Percentiles rank a stretch among this genome's conserved stretches.
Conservation (phyloP, 2,113 vertebrate species). For the Excalfactoria chinensis region DNA sequence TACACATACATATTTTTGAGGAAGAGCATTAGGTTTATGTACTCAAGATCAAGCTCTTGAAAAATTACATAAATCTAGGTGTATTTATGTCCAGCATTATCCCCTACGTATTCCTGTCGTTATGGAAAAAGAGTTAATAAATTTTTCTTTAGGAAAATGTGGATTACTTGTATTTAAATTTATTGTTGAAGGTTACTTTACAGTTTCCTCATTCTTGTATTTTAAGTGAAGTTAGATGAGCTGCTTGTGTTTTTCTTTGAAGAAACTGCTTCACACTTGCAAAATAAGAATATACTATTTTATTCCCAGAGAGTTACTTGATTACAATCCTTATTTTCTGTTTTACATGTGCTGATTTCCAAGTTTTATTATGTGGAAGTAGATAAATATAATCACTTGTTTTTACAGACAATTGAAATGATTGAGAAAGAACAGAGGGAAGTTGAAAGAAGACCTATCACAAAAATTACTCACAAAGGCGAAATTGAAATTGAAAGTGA, state of each 20-base stretch:
- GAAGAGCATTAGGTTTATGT: background rate
- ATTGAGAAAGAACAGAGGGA: constrained; percentile 98
- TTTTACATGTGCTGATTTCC: background rate
- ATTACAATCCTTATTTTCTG: background rate
- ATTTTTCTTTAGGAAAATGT: background rate
- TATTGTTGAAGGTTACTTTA: background rate
- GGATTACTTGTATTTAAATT: background rate
- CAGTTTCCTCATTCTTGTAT: background rate
- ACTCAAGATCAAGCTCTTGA: background rate
- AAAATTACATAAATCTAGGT: background rate
- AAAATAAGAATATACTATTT: background rate
- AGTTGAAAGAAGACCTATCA: constrained; percentile 94
- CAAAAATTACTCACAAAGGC: constrained; percentile 98
- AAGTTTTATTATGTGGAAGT: background rate
- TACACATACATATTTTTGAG: background rate
- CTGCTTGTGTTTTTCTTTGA: background rate
- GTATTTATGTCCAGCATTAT: background rate
- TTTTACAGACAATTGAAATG: constrained; percentile 95
- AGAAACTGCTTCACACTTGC: background rate
- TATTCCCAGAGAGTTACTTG: background rate
- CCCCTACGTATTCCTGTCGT: background rate
- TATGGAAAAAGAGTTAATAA: background rate
- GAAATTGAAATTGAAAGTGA: constrained; percentile 99
- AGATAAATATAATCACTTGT: background rate
- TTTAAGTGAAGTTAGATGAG: background rate